Percentiles rank a stretch among this genome's conserved stretches.
Conservation (phyloP, 2,113 vertebrate species). For the Rhinichthys klamathensis region DNA sequence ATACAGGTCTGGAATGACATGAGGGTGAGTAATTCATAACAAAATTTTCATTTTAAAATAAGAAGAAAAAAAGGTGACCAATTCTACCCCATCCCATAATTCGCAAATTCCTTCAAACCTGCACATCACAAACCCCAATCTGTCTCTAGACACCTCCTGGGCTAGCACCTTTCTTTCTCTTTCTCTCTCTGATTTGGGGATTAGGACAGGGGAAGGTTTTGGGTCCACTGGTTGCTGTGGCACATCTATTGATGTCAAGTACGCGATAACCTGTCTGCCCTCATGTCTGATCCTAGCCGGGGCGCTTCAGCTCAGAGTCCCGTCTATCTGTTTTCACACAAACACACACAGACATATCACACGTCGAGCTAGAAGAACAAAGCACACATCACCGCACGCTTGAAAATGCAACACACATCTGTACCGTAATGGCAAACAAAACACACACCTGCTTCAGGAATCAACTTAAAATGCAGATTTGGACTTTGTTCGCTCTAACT, state of each 20-base stretch:
- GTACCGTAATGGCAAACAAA: neutral
- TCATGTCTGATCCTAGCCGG: constrained; percentile 41
- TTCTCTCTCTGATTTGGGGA: constrained; percentile 50
- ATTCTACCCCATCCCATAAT: neutral
- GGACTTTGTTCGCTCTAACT: constrained; percentile 4
- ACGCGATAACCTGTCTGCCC: constrained; percentile 56
- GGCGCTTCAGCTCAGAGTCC: constrained; percentile 11
- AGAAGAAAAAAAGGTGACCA: neutral
- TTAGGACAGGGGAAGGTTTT: constrained; percentile 46
- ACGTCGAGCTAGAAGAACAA: constrained; percentile 16
- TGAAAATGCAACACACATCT: constrained; percentile 6
- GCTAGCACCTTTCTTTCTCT: constrained; percentile 27
- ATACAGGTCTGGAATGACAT: too few relatives aligned
- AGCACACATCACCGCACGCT: constrained; percentile 16
- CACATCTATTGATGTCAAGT: constrained; percentile 62
- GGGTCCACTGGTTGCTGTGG: constrained; percentile 49
- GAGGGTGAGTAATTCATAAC: neutral
- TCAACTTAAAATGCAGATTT: constrained; percentile 17
- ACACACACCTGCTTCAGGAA: neutral
- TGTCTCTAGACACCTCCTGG: constrained; percentile 33
- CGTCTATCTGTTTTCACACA: constrained; percentile 31
- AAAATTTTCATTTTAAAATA: neutral
- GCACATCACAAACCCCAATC: constrained; percentile 16
- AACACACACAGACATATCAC: constrained; percentile 16
- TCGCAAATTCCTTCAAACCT: constrained; percentile 32